These are phyloP conservation scores for Cisticola juncidis DNA, from an alignment of 2,113 vertebrate species.

Conservation along the genomic window DNA sequence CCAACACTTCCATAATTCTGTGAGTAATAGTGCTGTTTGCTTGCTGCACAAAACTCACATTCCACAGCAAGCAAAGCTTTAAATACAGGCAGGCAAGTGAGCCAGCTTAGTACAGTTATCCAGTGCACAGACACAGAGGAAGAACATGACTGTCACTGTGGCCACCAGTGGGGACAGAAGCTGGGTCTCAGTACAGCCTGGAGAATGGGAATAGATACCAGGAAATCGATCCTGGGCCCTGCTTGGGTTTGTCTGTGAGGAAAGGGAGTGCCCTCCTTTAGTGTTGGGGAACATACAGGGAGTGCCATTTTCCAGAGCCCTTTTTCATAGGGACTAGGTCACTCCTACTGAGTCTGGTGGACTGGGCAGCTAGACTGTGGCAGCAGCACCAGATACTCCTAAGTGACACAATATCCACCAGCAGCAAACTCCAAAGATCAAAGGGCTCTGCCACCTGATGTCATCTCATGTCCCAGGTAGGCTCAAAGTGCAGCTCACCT, in stretches of 20 bases:
- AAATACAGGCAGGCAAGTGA: background rate
- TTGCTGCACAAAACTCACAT: background rate
- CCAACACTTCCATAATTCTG: background rate
- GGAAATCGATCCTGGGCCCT: background rate
- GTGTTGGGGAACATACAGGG: background rate
- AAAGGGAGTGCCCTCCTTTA: background rate
- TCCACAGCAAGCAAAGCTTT: background rate
- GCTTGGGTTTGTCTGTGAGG: background rate
- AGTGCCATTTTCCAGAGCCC: background rate
- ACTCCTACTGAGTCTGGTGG: background rate
- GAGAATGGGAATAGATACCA: background rate
- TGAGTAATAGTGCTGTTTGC: background rate
- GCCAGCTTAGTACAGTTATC: background rate
- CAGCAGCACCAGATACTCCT: background rate
- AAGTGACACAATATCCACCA: background rate
- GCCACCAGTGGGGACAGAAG: background rate
- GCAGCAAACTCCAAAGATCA: background rate
- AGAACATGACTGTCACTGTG: background rate
- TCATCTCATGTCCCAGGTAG: background rate
- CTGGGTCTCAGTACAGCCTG: background rate
- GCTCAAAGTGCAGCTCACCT: constrained; percentile 7
- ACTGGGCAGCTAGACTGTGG: background rate
- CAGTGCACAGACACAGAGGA: background rate
- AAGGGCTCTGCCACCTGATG: background rate
- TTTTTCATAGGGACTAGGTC: background rate